These are phyloP conservation scores for Temnothorax rugatulus DNA, from an alignment of 2,888 invertebrate genomes.

Conservation along the genomic window DNA sequence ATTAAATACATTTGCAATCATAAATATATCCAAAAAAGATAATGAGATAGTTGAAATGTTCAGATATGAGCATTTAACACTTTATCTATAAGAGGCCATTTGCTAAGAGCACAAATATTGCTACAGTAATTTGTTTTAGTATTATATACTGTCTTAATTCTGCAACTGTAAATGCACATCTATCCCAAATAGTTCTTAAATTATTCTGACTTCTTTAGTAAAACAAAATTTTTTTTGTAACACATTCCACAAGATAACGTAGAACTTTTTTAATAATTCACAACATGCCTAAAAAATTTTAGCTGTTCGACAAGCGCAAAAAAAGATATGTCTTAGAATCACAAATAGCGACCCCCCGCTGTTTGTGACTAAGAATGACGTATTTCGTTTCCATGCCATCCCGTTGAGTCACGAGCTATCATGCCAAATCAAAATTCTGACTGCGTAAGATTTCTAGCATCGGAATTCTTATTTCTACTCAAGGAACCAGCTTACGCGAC, in stretches of 20 bases:
- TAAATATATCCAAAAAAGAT: background rate
- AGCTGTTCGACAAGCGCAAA: background rate
- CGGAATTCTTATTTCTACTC: slow-evolving; percentile 63
- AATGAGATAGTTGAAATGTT: background rate
- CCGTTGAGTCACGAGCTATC: slow-evolving; percentile 50
- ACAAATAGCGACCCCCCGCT: background rate
- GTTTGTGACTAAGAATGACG: slow-evolving; percentile 26
- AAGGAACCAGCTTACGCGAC: slow-evolving; percentile 42
- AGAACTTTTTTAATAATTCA: background rate
- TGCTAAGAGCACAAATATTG: slow-evolving; percentile 3
- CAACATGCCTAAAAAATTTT: background rate
- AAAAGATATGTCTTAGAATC: background rate
- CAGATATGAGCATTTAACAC: background rate
- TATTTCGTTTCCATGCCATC: slow-evolving; percentile 30
- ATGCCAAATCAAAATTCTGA: slow-evolving; percentile 57
- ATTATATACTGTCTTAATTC: background rate
- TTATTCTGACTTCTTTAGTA: background rate
- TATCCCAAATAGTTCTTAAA: background rate
- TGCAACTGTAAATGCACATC: background rate
- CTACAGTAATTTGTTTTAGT: slow-evolving; percentile 7
- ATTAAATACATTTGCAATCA: background rate
- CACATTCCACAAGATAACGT: background rate
- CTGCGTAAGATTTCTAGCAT: slow-evolving; percentile 67
- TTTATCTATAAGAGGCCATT: background rate
- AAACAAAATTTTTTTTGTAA: background rate